Conservation (phyloP, 1,140 invertebrate genomes). For the Aphis gossypii region DNA sequence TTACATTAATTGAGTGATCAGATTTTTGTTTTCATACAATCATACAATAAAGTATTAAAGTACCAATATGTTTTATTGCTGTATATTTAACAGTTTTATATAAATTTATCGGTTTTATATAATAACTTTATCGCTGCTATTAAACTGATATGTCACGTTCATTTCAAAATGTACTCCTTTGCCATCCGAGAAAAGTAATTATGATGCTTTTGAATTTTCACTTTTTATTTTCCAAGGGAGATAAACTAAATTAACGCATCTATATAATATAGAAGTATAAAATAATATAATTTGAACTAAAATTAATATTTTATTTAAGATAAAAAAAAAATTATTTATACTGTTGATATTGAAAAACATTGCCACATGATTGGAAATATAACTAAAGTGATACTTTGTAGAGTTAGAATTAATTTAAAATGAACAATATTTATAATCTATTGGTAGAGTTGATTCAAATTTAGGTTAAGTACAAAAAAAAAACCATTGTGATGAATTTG, state of each 20-base stretch:
- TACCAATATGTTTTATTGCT: not conserved
- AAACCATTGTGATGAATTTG: too few species aligned
- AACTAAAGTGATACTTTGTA: not conserved
- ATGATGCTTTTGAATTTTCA: not conserved
- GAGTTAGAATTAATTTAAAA: not conserved
- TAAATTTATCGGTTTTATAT: not conserved
- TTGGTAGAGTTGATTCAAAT: too few species aligned
- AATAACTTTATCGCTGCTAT: not conserved
- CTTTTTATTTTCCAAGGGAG: not conserved
- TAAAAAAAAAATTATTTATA: not conserved
- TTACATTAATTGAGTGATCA: constrained; percentile 10
- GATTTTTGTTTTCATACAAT: not conserved
- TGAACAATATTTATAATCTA: not conserved
- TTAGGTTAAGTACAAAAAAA: too few species aligned
- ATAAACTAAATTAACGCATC: not conserved
- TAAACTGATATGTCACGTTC: not conserved
- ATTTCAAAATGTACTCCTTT: not conserved
- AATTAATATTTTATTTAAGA: not conserved
- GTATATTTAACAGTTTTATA: not conserved
- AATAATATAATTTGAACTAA: not conserved
- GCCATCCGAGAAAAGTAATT: not conserved
- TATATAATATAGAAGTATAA: not conserved
- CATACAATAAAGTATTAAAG: not conserved
- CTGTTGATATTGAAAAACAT: not conserved
- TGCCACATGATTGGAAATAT: not conserved